Evolutionary conservation across 2,113 vertebrate genomes (phyloP).

Genomic region (Rhinoderma darwinii): DNA sequence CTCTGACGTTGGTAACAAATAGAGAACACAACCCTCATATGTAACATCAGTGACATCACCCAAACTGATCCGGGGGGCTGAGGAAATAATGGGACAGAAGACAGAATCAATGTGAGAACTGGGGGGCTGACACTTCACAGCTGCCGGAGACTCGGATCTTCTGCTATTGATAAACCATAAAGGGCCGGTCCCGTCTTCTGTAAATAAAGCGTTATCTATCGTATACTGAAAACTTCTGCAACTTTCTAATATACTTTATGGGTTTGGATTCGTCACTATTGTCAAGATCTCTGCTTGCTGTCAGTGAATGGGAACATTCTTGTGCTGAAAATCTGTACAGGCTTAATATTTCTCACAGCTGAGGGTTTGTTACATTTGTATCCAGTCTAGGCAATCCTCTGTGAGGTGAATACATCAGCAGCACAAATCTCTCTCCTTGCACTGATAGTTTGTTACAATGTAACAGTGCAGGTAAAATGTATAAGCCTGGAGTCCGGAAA

Average conservation of each 20-base stretch:
- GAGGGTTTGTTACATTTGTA: too few species aligned
- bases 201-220: not conserved
- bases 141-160: slow-evolving; percentile 2
- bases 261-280: too few species aligned
- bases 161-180: not conserved
- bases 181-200: not conserved
- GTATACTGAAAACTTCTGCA: not conserved
- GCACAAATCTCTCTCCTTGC: too few species aligned
- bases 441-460: too few species aligned
- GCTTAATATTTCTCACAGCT: too few species aligned
- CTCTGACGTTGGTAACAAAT: slow-evolving; percentile 6
- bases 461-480: too few species aligned
- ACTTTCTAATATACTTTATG: not conserved
- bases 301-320: too few species aligned
- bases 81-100: slow-evolving; percentile 14
- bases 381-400: too few species aligned
- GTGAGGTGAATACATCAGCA: too few species aligned
- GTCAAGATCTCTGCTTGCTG: too few species aligned
- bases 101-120: not conserved
- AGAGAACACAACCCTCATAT: not conserved
- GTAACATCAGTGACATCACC: slow-evolving; percentile 11
- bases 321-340: too few species aligned
- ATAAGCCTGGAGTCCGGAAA: too few species aligned
- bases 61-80: not conserved
- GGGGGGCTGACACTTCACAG: not conserved